A percentile compares a stretch with the other conserved stretches of the same genome.
Evolutionary conservation across 2,797 vertebrate genomes (phyloP).

Genomic region (Serranus cabrilla): DNA sequence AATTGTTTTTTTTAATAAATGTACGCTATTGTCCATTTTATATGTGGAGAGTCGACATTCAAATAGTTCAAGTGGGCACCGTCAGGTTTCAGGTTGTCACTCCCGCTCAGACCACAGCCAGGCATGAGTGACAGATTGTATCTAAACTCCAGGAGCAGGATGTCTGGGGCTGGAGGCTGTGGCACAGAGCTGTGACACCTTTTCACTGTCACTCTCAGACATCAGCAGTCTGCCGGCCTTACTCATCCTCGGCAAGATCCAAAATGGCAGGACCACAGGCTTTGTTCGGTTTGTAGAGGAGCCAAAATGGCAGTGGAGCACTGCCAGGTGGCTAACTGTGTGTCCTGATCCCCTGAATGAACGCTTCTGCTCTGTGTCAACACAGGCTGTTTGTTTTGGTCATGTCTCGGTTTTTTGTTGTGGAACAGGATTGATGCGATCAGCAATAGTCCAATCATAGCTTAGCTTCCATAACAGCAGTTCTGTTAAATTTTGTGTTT

Average conservation of each 20-base stretch:
- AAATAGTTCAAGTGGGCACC: no score
- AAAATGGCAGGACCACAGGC: constrained; percentile 44
- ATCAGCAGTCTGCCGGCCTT: constrained; percentile 39
- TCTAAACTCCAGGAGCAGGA: constrained; percentile 23
- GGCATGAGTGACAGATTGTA: constrained; percentile 29
- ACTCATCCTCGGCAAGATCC: constrained; percentile 26
- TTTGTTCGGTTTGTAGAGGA: constrained; percentile 6
- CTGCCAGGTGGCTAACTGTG: constrained; percentile 30
- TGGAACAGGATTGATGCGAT: background rate
- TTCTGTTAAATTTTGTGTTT: background rate
- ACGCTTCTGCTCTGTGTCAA: constrained; percentile 15
- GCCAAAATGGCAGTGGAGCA: constrained; percentile 19
- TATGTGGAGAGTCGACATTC: no score
- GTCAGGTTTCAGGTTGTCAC: constrained; percentile 31
- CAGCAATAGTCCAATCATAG: background rate
- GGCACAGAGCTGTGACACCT: constrained; percentile 44
- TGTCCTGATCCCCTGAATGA: constrained; percentile 17
- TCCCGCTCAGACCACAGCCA: background rate
- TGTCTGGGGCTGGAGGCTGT: constrained; percentile 5
- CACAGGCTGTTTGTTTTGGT: constrained; percentile 19
- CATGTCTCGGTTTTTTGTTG: background rate
- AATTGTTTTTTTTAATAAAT: no score
- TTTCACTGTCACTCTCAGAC: constrained; percentile 56
- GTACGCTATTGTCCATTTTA: no score
- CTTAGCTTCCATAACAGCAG: background rate